Base-by-base conservation (phyloP, 2,113 vertebrate species). In the Forbesichthys papilliferus region DNA sequence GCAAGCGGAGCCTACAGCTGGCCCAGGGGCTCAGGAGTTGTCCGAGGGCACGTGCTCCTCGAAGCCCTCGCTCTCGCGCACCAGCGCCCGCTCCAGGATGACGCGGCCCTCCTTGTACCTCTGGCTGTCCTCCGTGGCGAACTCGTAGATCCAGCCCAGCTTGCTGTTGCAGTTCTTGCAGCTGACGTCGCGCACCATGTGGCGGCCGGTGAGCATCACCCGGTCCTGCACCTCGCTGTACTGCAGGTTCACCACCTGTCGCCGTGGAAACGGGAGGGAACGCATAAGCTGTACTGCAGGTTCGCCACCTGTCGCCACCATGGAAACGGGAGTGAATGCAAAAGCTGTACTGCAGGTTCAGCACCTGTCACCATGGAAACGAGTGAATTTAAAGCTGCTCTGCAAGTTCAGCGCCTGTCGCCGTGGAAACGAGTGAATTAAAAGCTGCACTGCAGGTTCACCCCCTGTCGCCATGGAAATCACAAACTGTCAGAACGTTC, bases 131-230 rank as follows among this genome's bases (percentile, higher is more conserved):
- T 98, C 97, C 0, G 96, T 99, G 57, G 97, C 97, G 76, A 98
- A 98, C 90, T 99, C 97, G 72, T 99, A 99, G 93, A 99, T 98
- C 97, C 97, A 99, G 16, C 97, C 97, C 86, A 99, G 92, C 88
- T 99, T 99, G 92, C 97, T 98, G 94, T 97, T 99, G 94, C 97
- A 98, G 94, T 98, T 98, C 87, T 98, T 99, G 91, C 97, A 99
- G 94, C 97, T 99, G 90, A 98, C 96, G 0, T 99, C 97, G 14
- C 97, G 93, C 79, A 98, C 97, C 96, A 99, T 98, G 92, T 99
- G 97, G 74, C 97, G 94, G 48, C 97, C 97, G 0, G 97, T 99
- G 63, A 99, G 94, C 97, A 99, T 99, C 80, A 99, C 96, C 14
- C 97, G 93, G 86, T 99, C 97, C 90, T 99, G 97, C 76, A 98